phyloP scores from a whole-genome alignment of 2,797 vertebrate genomes.

The Cottoperca gobio region DNA sequence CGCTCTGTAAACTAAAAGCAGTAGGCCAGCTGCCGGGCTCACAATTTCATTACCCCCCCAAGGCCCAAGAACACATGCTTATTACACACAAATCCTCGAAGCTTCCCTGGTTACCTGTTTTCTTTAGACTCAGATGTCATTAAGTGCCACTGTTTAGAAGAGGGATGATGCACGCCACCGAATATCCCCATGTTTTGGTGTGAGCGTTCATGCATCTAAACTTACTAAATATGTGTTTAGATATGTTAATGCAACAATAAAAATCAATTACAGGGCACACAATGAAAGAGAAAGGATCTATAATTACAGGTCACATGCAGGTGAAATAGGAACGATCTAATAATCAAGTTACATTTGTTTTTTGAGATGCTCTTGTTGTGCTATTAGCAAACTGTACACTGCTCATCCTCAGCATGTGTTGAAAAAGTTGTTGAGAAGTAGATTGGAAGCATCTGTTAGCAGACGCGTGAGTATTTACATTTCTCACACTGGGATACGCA shows the following conservation, averaged over 20 bases:
- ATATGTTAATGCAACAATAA: constrained; percentile 2
- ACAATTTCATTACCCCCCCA: constrained; percentile 36
- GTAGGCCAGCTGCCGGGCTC: constrained; percentile 10
- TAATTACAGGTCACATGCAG: constrained; percentile 23
- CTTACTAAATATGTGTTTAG: constrained; percentile 6
- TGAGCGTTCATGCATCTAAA: not conserved
- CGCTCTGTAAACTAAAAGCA: constrained; percentile 14
- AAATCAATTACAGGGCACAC: not conserved
- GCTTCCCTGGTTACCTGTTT: constrained; percentile 18
- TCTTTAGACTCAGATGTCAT: constrained; percentile 35
- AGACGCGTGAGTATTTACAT: not conserved
- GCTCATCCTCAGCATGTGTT: not conserved
- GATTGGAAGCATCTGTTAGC: not conserved
- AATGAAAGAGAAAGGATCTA: constrained; percentile 12
- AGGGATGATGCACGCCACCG: not conserved
- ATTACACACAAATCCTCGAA: constrained; percentile 43
- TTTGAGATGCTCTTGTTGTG: not conserved
- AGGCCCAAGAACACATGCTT: not conserved
- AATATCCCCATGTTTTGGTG: not conserved
- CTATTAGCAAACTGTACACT: no score
- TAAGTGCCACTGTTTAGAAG: not conserved
- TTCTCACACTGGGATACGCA: constrained; percentile 4
- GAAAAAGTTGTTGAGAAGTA: not conserved
- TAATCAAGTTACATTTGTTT: constrained; percentile 19
- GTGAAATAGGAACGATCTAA: constrained; percentile 16